phyloP scores from a whole-genome alignment of 2,888 invertebrate species.

The Diabrotica balteata region DNA sequence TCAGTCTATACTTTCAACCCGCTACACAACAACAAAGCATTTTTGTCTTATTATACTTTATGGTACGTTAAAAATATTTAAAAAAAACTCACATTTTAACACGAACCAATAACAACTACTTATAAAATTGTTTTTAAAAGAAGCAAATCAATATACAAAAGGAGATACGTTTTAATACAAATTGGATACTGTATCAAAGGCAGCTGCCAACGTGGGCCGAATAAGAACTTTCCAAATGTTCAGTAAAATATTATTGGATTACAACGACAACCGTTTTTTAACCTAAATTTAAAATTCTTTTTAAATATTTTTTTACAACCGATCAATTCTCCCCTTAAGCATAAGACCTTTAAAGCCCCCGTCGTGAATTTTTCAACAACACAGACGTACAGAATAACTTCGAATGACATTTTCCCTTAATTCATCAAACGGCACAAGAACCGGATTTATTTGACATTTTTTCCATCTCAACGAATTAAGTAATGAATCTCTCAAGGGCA shows the following conservation, averaged over 20 bases:
- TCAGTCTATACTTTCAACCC: too few relatives aligned
- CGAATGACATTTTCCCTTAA: constrained; percentile 1
- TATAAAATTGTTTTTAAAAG: too few relatives aligned
- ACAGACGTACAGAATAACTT: constrained; percentile 1
- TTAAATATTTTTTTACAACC: not conserved
- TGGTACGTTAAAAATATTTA: too few relatives aligned
- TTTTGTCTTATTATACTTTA: too few relatives aligned
- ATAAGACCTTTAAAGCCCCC: not conserved
- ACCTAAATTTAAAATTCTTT: not conserved
- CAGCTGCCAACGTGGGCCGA: not conserved
- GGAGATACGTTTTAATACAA: not conserved
- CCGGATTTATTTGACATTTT: not conserved
- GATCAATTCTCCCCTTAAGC: constrained; percentile 1
- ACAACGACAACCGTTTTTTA: not conserved
- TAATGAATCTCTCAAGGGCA: constrained; percentile 1
- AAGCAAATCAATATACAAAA: not conserved
- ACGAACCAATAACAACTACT: too few relatives aligned
- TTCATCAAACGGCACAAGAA: constrained; percentile 4
- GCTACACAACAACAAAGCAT: too few relatives aligned
- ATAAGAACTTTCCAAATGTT: not conserved
- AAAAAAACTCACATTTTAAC: too few relatives aligned
- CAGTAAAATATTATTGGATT: not conserved
- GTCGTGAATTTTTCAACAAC: constrained; percentile 2
- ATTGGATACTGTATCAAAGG: not conserved
- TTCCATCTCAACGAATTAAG: constrained; percentile 1